Percentiles rank a stretch among this genome's conserved stretches.
phyloP scores from a whole-genome alignment of 2,888 invertebrate genomes.

The Calameuta pallipes region DNA sequence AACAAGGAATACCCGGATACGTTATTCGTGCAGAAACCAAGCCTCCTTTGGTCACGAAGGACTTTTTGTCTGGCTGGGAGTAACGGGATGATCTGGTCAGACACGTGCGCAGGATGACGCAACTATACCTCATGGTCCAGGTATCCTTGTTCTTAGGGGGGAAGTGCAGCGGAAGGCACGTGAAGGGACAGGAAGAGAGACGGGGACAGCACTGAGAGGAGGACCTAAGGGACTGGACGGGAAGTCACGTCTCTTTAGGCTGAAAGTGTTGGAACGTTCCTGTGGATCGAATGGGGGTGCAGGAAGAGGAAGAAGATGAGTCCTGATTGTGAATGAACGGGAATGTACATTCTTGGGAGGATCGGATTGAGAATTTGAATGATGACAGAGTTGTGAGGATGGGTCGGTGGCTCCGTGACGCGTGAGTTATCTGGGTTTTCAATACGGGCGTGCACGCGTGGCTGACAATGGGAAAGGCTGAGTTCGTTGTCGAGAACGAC shows the following conservation, averaged over 20 bases:
- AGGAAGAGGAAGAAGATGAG: background rate
- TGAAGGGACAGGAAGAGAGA: background rate
- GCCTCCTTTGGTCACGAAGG: conserved; percentile 39
- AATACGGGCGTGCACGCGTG: background rate
- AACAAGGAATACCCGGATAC: background rate
- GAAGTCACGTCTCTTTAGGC: background rate
- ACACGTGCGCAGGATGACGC: background rate
- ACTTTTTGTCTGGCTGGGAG: conserved; percentile 28
- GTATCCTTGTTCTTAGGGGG: background rate
- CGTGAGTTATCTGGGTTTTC: background rate
- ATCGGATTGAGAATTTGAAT: background rate
- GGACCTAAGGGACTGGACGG: background rate
- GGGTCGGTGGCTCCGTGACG: background rate
- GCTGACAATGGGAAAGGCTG: background rate
- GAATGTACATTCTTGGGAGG: background rate
- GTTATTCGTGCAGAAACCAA: conserved; percentile 7
- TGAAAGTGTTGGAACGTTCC: background rate
- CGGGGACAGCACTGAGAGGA: background rate
- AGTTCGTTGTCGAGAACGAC: background rate
- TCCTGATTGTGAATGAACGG: background rate
- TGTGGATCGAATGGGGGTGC: background rate
- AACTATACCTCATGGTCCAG: background rate
- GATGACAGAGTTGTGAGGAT: background rate
- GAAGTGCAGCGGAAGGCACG: too few relatives aligned
- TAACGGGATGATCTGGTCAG: background rate